Evolutionary conservation across 2,888 invertebrate genomes (phyloP), one percentile per base, ranked within the genome.

Genomic region (Sthenelais limicola): DNA sequence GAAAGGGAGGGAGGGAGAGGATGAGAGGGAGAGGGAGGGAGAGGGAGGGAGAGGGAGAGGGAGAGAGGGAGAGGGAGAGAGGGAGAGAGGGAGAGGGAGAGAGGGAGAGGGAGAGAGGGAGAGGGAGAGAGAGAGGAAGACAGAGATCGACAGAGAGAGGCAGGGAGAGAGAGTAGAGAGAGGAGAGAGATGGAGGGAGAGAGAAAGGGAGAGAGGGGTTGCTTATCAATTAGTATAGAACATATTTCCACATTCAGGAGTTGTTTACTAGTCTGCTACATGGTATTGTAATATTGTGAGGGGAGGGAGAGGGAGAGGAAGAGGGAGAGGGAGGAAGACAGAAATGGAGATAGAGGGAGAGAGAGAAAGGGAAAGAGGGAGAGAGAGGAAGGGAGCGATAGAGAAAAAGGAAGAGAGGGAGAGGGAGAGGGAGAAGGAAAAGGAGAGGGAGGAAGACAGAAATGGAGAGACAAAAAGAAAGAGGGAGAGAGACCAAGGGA

Each of bases 51-150:
- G 56, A 56, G 30, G 28, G 30, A 56, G 56, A 56, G 30, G 28
- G 30, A 56, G 56, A 56, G 30, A 30, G 30, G 30, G 56, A 28
- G 30, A 30, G 30, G 30, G 56, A 56, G 30, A 30, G 56, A 56
- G 56, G 30, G 30, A 24, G 56, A 56, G 56, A 56, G 56, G 28
- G 56, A n/a, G n/a, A n/a, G n/a, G n/a, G n/a, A n/a, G n/a, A n/a
- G n/a, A n/a, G n/a, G n/a, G n/a, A n/a, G n/a, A n/a, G n/a, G n/a
- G n/a, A n/a, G n/a, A n/a, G n/a, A n/a, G n/a, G n/a, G n/a, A n/a
- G n/a, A n/a, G n/a, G n/a, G n/a, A n/a, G n/a, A n/a, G n/a, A n/a
- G n/a, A n/a, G n/a, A n/a, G n/a, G n/a, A n/a, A n/a, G n/a, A n/a
- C n/a, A n/a, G n/a, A n/a, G n/a, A n/a, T n/a, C n/a, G n/a, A n/a